Evolutionary conservation across 2,113 vertebrate genomes (phyloP).

Genomic region (Balaenoptera acutorostrata): DNA sequence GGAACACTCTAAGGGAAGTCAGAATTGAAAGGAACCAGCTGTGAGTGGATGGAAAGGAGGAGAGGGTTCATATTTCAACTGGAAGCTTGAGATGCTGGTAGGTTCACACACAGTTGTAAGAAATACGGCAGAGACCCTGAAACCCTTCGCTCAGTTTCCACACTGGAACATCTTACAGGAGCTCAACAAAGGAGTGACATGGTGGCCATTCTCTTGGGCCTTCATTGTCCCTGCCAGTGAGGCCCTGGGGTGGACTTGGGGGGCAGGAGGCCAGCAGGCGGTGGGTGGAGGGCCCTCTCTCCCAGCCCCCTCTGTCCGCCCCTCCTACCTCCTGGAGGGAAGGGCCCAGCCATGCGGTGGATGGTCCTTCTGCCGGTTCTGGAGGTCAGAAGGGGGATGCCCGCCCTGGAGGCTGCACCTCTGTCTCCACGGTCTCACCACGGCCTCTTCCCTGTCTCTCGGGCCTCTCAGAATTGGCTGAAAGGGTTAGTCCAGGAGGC

Average conservation of each 20-base stretch:
- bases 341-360: background rate
- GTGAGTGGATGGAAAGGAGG: background rate
- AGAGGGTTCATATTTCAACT: accelerated
- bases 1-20: background rate
- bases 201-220: background rate
- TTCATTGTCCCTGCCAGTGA: no score
- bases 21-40: accelerated
- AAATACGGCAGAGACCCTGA: accelerated
- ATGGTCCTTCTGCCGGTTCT: no score
- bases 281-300: background rate
- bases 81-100: accelerated
- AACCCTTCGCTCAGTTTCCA: background rate
- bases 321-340: background rate
- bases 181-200: background rate
- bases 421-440: background rate
- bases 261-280: background rate
- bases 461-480: background rate
- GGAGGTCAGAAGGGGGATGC: background rate
- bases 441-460: background rate
- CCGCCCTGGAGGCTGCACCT: background rate
- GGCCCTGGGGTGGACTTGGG: background rate
- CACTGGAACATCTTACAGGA: accelerated
- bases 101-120: background rate
- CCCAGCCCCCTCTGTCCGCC: no score
- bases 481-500: background rate